Conservation (phyloP, 2,888 invertebrate species). For the Thysanoteuthis rhombus region DNA sequence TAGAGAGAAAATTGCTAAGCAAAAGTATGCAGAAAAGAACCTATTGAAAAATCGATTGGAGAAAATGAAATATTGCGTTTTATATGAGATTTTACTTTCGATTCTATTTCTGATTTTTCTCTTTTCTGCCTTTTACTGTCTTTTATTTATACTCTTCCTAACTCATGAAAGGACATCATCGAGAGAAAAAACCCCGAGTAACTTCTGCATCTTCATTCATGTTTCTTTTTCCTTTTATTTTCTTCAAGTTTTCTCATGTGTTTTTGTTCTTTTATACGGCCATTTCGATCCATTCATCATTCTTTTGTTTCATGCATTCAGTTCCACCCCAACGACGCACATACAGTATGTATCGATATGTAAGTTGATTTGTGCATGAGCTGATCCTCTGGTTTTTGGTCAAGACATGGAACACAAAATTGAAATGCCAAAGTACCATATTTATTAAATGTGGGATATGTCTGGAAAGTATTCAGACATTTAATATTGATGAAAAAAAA, state of each 20-base stretch:
- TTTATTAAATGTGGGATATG: no score
- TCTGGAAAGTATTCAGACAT: no score
- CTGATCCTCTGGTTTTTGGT: no score
- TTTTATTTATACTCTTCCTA: background rate
- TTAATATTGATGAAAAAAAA: no score
- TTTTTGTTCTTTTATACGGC: no score
- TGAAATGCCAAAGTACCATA: no score
- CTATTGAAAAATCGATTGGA: background rate
- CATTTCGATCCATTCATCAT: no score
- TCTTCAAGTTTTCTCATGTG: no score
- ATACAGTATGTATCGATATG: background rate
- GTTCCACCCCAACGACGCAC: background rate
- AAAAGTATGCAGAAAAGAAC: background rate
- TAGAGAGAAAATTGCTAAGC: background rate
- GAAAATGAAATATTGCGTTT: background rate
- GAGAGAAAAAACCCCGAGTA: background rate
- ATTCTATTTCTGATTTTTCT: background rate
- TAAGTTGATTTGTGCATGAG: background rate
- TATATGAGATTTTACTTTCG: background rate
- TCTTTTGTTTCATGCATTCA: background rate
- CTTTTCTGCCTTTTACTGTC: no score
- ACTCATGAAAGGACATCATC: background rate
- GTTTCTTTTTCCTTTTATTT: background rate
- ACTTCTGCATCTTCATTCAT: background rate
- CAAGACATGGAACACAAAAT: no score